Evolutionary conservation across 2,888 invertebrate species (phyloP).

Genomic region (Philaethria dido): DNA sequence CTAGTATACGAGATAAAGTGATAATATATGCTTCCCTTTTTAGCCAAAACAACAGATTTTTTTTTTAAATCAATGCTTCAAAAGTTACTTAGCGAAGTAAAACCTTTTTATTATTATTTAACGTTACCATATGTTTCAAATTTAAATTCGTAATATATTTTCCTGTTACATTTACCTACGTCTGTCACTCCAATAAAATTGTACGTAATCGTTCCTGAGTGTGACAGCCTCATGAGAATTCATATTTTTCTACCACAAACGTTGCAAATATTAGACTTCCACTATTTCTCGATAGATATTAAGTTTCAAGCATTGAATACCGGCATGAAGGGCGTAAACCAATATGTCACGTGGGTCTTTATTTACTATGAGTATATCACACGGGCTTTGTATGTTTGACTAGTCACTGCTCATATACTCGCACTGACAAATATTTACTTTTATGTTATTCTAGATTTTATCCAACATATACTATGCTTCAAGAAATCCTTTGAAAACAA

Average conservation of each 20-base stretch:
- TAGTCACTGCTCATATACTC: slow-evolving; percentile 50
- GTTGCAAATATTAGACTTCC: slow-evolving; percentile 21
- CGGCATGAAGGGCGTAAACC: slow-evolving; percentile 24
- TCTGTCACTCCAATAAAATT: slow-evolving; percentile 7
- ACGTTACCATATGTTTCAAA: background rate
- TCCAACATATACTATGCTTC: background rate
- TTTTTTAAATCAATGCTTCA: no score
- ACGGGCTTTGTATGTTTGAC: slow-evolving; percentile 48
- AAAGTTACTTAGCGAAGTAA: no score
- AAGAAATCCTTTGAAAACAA: no score
- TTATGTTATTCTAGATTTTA: slow-evolving; percentile 20
- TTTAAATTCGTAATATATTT: background rate
- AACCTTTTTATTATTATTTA: no score
- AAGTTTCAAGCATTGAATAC: slow-evolving; percentile 32
- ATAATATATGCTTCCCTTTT: no score
- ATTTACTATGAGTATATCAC: slow-evolving; percentile 36
- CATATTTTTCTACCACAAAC: slow-evolving; percentile 3
- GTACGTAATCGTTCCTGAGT: background rate
- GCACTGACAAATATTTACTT: slow-evolving; percentile 49
- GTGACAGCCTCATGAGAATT: slow-evolving; percentile 9
- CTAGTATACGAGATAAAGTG: no score
- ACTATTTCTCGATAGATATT: slow-evolving; percentile 26
- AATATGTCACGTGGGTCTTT: slow-evolving; percentile 33
- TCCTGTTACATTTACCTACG: background rate
- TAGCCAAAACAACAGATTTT: no score